phyloP scores from a whole-genome alignment of 1,140 invertebrate species.

The Penaeus indicus region DNA sequence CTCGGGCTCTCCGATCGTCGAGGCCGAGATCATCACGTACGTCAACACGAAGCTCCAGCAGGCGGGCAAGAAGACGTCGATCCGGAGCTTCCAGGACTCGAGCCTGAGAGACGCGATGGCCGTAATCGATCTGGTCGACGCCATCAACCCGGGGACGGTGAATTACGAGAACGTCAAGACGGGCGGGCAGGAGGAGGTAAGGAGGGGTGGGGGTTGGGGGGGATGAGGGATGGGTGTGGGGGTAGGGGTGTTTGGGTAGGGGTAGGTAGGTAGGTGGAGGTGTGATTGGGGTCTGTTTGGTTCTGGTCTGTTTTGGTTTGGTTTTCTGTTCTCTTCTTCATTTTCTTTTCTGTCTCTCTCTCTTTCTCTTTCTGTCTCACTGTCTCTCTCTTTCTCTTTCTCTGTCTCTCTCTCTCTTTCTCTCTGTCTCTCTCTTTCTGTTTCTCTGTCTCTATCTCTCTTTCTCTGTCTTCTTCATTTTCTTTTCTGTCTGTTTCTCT shows the following conservation, averaged over 20 bases:
- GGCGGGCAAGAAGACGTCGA: slow-evolving; percentile 83
- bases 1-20: slow-evolving; percentile 89
- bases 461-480: too few species aligned
- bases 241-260: not conserved
- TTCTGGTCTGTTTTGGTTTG: too few species aligned
- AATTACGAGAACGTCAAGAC: slow-evolving; percentile 92
- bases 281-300: too few species aligned
- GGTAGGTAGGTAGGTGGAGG: not conserved
- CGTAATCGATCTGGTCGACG: slow-evolving; percentile 95
- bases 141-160: slow-evolving; percentile 95
- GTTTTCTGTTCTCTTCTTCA: too few species aligned
- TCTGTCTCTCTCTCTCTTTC: too few species aligned
- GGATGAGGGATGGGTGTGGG: not conserved
- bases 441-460: too few species aligned
- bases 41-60: slow-evolving; percentile 91
- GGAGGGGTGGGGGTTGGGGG: slow-evolving; percentile 31
- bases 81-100: slow-evolving; percentile 91
- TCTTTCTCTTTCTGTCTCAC: too few species aligned
- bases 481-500: too few species aligned
- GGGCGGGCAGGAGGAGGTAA: slow-evolving; percentile 84
- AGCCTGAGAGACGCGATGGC: slow-evolving; percentile 87
- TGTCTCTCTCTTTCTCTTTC: too few species aligned
- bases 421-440: too few species aligned
- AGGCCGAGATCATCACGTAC: slow-evolving; percentile 97
- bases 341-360: too few species aligned